These are phyloP conservation scores for Chanos chanos DNA, from an alignment of 2,797 vertebrate genomes.

Conservation along the genomic window DNA sequence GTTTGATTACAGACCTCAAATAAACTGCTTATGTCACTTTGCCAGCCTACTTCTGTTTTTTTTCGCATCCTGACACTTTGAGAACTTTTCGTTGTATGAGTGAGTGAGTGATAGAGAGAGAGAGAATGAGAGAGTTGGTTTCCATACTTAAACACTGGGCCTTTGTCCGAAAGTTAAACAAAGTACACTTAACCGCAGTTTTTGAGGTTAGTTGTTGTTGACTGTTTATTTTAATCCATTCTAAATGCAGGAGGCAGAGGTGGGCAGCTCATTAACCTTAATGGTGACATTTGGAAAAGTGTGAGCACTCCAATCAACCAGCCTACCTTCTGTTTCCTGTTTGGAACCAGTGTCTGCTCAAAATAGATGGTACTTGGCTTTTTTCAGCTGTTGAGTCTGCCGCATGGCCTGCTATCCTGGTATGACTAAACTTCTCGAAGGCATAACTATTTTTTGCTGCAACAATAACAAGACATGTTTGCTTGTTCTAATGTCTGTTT, in stretches of 20 bases:
- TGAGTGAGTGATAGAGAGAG: too few relatives aligned
- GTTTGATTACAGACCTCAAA: too few relatives aligned
- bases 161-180: too few relatives aligned
- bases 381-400: conserved; percentile 64
- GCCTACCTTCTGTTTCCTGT: conserved; percentile 71
- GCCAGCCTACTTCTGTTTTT: too few relatives aligned
- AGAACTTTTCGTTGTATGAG: too few relatives aligned
- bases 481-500: conserved; percentile 48
- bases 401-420: conserved; percentile 49
- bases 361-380: conserved; percentile 48
- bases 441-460: conserved; percentile 34
- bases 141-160: too few relatives aligned
- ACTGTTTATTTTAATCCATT: conserved; percentile 47
- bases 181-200: too few relatives aligned
- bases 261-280: conserved; percentile 54
- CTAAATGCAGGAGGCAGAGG: conserved; percentile 49
- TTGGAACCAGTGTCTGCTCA: conserved; percentile 54
- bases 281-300: conserved; percentile 58
- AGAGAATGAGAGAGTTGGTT: too few relatives aligned
- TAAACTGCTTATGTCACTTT: too few relatives aligned
- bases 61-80: too few relatives aligned
- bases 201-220: conserved; percentile 23
- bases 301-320: conserved; percentile 68
- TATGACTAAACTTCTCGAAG: conserved; percentile 26
- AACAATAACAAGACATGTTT: conserved; percentile 51